Evolutionary conservation across 2,113 vertebrate species (phyloP).

Genomic region (Cyanoderma ruficeps): DNA sequence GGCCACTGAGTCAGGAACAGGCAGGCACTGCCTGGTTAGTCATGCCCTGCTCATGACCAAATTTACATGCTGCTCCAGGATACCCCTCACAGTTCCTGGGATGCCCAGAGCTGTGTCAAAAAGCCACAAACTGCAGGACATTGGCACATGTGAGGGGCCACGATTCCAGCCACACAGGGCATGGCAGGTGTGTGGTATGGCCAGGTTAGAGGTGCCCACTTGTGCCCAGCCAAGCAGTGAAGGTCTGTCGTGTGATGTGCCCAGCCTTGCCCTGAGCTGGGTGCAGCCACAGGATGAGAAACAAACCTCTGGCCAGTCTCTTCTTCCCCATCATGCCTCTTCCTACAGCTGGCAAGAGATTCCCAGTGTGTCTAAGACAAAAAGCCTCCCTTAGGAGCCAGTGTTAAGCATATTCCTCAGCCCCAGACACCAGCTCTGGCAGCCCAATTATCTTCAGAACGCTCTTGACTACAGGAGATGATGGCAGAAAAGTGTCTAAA

Average conservation of each 20-base stretch:
- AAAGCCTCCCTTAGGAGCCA: background rate
- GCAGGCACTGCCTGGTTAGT: background rate
- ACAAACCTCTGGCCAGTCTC: conserved; percentile 35
- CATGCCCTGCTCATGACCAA: background rate
- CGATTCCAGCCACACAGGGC: background rate
- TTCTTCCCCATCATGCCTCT: background rate
- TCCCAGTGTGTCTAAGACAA: background rate
- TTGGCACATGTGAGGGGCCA: rapidly evolving
- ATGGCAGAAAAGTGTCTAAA: background rate
- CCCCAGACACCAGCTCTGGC: background rate
- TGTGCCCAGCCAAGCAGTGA: background rate
- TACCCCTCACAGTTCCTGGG: background rate
- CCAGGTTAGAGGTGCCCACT: background rate
- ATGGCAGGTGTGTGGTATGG: rapidly evolving
- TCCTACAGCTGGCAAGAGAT: background rate
- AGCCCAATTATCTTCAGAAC: background rate
- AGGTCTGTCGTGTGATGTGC: background rate
- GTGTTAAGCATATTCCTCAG: rapidly evolving
- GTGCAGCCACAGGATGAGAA: conserved; percentile 72
- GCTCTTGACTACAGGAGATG: background rate
- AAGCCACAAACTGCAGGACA: background rate
- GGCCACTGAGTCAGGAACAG: background rate
- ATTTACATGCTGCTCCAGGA: background rate
- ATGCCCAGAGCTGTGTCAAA: background rate
- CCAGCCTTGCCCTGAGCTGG: background rate